Percentiles rank a stretch among this genome's conserved stretches.
Evolutionary conservation across 1,140 invertebrate species (phyloP).

Genomic region (Anthonomus grandis): DNA sequence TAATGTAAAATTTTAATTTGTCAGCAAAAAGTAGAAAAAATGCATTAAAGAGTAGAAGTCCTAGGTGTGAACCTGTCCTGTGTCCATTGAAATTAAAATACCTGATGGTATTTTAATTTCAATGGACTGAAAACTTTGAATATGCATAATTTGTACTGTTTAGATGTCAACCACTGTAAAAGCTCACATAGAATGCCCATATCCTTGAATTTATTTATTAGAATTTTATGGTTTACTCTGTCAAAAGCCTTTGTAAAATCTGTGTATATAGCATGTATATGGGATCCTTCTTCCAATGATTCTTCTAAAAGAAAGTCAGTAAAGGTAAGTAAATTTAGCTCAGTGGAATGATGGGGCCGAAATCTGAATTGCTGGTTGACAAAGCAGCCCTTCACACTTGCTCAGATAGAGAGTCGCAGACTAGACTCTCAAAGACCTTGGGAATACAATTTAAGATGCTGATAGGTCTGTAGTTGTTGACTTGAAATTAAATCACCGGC

Average conservation of each 20-base stretch:
- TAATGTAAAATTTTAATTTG: not conserved
- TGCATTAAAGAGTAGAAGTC: too few relatives aligned
- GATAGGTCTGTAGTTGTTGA: conserved; percentile 1
- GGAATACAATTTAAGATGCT: not conserved
- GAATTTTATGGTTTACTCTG: too few relatives aligned
- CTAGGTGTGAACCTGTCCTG: too few relatives aligned
- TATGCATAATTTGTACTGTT: not conserved
- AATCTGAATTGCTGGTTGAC: too few relatives aligned
- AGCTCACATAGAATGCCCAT: too few relatives aligned
- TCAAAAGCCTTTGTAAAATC: not conserved
- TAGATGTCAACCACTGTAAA: not conserved
- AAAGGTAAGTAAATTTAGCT: too few relatives aligned
- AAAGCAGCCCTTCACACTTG: not conserved
- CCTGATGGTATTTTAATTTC: too few relatives aligned
- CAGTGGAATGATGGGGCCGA: too few relatives aligned
- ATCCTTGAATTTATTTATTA: too few relatives aligned
- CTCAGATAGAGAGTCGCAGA: not conserved
- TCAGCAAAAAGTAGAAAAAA: not conserved
- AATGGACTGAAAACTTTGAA: too few relatives aligned
- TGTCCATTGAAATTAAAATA: not conserved
- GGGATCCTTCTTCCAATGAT: too few relatives aligned
- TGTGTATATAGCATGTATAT: not conserved
- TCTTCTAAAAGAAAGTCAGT: too few relatives aligned
- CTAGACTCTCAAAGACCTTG: not conserved
- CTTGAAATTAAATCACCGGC: not conserved